Conservation (phyloP, 2,113 vertebrate genomes). For the Cnemophilus loriae region DNA sequence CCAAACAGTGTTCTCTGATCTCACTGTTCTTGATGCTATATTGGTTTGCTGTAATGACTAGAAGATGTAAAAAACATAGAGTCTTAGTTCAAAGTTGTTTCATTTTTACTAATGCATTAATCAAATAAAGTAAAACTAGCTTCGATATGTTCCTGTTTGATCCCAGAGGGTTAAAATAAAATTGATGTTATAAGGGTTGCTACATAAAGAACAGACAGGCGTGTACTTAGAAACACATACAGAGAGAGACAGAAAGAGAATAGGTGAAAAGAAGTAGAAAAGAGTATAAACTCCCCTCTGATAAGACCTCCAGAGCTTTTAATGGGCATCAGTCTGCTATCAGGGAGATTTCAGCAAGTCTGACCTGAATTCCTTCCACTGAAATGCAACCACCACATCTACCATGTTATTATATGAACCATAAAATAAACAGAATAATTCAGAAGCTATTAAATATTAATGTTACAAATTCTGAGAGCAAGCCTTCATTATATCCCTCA, state of each 20-base stretch:
- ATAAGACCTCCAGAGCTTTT: neutral
- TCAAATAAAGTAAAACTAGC: neutral
- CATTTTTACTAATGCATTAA: neutral
- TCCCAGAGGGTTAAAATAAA: neutral
- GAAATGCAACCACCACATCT: constrained; percentile 2
- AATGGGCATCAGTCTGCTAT: neutral
- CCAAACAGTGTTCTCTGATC: neutral
- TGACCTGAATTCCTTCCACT: constrained; percentile 22
- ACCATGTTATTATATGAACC: neutral
- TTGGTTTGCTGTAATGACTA: neutral
- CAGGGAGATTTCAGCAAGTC: neutral
- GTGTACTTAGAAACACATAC: neutral
- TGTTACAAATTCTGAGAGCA: constrained; percentile 25
- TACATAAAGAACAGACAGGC: neutral
- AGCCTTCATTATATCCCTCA: neutral
- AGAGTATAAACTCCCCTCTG: neutral
- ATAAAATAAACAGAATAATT: constrained; percentile 63
- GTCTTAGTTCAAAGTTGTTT: neutral
- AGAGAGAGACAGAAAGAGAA: neutral
- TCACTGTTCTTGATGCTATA: neutral
- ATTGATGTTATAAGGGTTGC: neutral
- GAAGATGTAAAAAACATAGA: neutral
- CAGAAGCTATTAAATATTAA: constrained; percentile 56
- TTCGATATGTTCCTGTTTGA: neutral
- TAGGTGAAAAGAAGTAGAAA: neutral